phyloP scores from a whole-genome alignment of 1,140 invertebrate species.

The Atta colombica region DNA sequence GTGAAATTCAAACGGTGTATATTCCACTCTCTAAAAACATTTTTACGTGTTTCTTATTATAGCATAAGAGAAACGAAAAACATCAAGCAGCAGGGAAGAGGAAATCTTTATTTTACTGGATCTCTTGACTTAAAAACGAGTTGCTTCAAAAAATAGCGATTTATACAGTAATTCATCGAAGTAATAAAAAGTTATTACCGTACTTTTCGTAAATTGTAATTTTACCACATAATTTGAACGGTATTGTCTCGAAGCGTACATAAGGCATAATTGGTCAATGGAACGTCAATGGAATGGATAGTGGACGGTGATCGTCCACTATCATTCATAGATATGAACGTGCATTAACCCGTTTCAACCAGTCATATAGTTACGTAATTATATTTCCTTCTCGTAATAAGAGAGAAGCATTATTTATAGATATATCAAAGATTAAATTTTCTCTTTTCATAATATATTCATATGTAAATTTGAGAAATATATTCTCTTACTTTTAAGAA shows the following conservation, averaged over 20 bases:
- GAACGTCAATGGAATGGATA: not conserved
- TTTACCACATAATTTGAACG: slow-evolving; percentile 49
- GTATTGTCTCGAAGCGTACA: not conserved
- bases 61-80: not conserved
- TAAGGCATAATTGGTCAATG: slow-evolving; percentile 4
- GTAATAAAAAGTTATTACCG: not conserved
- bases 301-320: not conserved
- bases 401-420: not conserved
- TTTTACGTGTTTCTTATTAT: slow-evolving; percentile 21
- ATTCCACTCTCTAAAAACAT: not conserved
- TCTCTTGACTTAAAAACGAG: slow-evolving; percentile 37
- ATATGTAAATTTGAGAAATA: not conserved
- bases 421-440: not conserved
- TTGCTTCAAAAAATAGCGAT: not conserved
- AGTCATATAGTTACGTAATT: not conserved
- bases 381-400: not conserved
- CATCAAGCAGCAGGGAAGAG: not conserved
- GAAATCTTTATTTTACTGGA: slow-evolving; percentile 16
- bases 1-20: slow-evolving; percentile 6
- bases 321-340: slow-evolving; percentile 17
- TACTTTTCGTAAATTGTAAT: slow-evolving; percentile 60
- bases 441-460: not conserved
- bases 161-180: slow-evolving; percentile 3
- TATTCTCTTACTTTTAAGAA: not conserved
- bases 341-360: slow-evolving; percentile 24